phyloP scores from a whole-genome alignment of 1,140 invertebrate species.

The Macrobrachium nipponense region DNA sequence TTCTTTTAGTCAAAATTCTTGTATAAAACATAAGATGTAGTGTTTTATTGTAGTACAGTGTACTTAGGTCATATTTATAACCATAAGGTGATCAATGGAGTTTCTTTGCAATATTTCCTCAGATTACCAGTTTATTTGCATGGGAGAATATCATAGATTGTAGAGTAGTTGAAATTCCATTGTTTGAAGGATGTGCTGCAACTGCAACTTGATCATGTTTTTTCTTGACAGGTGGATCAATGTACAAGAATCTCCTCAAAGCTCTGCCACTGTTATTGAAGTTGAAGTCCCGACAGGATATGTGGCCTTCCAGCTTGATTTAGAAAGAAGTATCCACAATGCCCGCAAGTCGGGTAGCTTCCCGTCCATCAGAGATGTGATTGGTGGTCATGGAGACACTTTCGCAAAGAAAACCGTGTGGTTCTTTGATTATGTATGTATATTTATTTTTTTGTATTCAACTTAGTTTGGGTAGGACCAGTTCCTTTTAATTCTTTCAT shows the following conservation, averaged over 20 bases:
- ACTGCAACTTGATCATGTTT: not conserved
- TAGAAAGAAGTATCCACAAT: constrained; percentile 82
- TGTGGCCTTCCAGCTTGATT: constrained; percentile 72
- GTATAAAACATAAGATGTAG: too few relatives aligned
- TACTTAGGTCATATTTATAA: too few relatives aligned
- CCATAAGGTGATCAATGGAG: too few relatives aligned
- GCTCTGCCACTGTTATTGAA: constrained; percentile 73
- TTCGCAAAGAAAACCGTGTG: constrained; percentile 68
- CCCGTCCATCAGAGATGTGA: constrained; percentile 67
- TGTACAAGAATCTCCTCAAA: constrained; percentile 77
- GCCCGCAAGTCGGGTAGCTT: constrained; percentile 66
- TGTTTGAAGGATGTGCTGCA: not conserved
- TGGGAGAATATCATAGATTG: too few relatives aligned
- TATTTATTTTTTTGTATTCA: not conserved
- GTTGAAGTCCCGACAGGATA: constrained; percentile 75
- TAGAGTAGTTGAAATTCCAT: not conserved
- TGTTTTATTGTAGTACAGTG: too few relatives aligned
- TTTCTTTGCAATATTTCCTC: too few relatives aligned
- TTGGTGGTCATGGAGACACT: constrained; percentile 63
- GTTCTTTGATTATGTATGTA: constrained; percentile 69
- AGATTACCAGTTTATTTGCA: too few relatives aligned
- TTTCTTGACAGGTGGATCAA: constrained; percentile 77
- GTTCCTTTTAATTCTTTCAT: not conserved
- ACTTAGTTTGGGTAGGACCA: not conserved
- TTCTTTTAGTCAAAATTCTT: too few relatives aligned